Conservation (phyloP, 2,888 invertebrate species). For the Tenthredo notha region DNA sequence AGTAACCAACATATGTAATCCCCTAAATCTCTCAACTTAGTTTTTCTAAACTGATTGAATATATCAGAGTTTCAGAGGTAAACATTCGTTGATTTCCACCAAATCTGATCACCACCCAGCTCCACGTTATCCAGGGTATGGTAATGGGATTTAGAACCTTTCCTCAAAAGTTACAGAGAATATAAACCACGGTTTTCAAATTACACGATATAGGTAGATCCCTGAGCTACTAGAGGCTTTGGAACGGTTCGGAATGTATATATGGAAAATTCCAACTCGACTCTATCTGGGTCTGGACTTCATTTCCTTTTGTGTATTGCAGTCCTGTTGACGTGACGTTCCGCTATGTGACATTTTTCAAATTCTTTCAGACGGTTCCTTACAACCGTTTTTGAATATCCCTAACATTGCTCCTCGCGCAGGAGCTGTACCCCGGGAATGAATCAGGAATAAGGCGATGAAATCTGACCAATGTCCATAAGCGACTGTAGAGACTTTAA, state of each 20-base stretch:
- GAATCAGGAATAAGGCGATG: too few species aligned
- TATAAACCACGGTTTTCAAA: background rate
- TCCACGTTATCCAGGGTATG: background rate
- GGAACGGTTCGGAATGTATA: background rate
- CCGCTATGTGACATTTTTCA: background rate
- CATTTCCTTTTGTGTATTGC: background rate
- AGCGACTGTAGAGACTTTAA: too few species aligned
- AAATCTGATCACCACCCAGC: background rate
- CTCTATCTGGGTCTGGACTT: background rate
- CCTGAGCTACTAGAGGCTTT: background rate
- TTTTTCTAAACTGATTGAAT: constrained; percentile 8
- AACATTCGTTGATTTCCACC: background rate
- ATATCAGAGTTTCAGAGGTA: background rate
- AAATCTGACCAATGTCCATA: too few species aligned
- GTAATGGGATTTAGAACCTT: background rate
- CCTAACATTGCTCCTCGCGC: background rate
- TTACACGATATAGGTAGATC: background rate
- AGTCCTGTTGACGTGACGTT: background rate
- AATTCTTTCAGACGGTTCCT: background rate
- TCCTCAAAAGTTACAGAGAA: background rate
- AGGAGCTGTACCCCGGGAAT: too few species aligned
- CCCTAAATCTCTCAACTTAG: background rate
- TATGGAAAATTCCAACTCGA: background rate
- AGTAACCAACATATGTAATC: background rate
- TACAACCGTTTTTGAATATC: background rate